Conservation (phyloP, 2,888 invertebrate species). For the Stenolophus ochropezus region DNA sequence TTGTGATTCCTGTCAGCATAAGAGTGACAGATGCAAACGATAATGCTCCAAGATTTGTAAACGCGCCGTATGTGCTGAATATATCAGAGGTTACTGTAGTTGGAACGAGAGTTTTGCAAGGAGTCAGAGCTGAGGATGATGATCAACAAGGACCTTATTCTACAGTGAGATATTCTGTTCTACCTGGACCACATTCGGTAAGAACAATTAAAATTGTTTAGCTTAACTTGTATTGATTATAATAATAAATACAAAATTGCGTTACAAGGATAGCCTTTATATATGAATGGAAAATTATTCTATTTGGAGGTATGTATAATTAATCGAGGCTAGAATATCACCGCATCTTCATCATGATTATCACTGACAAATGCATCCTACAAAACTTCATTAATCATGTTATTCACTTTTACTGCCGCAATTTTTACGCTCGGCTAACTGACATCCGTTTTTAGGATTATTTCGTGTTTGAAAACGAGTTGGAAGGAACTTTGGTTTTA, state of each 20-base stretch:
- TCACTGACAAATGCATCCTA: background rate
- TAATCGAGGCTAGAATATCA: slow-evolving; percentile 8
- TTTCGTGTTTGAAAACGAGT: slow-evolving; percentile 88
- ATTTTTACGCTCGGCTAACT: background rate
- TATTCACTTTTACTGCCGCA: background rate
- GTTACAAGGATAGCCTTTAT: slow-evolving; percentile 34
- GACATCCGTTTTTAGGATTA: slow-evolving; percentile 77
- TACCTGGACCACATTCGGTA: slow-evolving; percentile 85
- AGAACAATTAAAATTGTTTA: too few species aligned
- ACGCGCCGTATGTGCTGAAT: slow-evolving; percentile 87
- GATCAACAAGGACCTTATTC: slow-evolving; percentile 93
- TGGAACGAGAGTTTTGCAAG: slow-evolving; percentile 84
- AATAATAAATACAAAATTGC: background rate
- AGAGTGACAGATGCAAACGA: slow-evolving; percentile 94
- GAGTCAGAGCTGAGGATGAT: slow-evolving; percentile 86
- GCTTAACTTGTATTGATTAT: too few species aligned
- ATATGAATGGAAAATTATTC: slow-evolving; percentile 42
- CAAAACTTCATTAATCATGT: slow-evolving; percentile 16
- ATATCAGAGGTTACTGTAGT: slow-evolving; percentile 87
- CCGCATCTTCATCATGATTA: background rate
- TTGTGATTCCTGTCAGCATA: slow-evolving; percentile 87
- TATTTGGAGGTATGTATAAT: slow-evolving; percentile 26
- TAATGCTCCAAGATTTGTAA: slow-evolving; percentile 89
- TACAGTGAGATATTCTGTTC: slow-evolving; percentile 88
- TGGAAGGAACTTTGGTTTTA: slow-evolving; percentile 89